Evolutionary conservation across 2,113 vertebrate species (phyloP), one percentile per base, ranked within the genome.

Genomic region (Dunckerocampus dactyliophorus): DNA sequence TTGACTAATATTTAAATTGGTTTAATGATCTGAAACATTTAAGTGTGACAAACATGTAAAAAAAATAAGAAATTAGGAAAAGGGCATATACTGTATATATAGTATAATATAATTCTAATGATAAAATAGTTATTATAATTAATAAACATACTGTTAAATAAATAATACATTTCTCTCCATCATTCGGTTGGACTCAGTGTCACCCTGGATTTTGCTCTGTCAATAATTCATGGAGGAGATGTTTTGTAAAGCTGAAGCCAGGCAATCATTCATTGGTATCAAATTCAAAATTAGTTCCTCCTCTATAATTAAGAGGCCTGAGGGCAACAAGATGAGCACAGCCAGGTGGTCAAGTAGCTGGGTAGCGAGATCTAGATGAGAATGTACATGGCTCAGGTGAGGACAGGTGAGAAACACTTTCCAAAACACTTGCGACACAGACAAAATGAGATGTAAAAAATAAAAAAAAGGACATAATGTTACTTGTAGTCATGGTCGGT

Each of bases 231-330:
- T 87, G 65, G 81, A 77, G 88, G 88, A 91, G 92, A 91, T 85
- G 87, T 92, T 95, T 92, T 85, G 92, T 91, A 91, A 91, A 90
- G 88, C 86, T 88, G 85, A 92, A 91, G 91, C 91, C 87, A 81
- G 66, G 85, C 90, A 91, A 90, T 93, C 85, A 88, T 91, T 81
- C 31, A 34, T 34, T 42, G 91, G 92, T 94, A 90, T 94, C 92
- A 91, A 91, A 87, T 93, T 93, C 91, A 82, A 91, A 93, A 93
- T 94, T 88, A 91, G 89, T 91, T 92, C 89, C 85, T 91, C 82
- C 77, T 94, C 83, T 90, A 93, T 93, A 90, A 92, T 93, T 91
- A 83, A 92, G 85, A 59, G 47, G 14, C 46, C 71, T 43, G 72
- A 83, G 83, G 77, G 86, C 83, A 84, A 71, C 64, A 12, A 79